Evolutionary conservation across 1,140 invertebrate species (phyloP).

Genomic region (Camponotus vicinus): DNA sequence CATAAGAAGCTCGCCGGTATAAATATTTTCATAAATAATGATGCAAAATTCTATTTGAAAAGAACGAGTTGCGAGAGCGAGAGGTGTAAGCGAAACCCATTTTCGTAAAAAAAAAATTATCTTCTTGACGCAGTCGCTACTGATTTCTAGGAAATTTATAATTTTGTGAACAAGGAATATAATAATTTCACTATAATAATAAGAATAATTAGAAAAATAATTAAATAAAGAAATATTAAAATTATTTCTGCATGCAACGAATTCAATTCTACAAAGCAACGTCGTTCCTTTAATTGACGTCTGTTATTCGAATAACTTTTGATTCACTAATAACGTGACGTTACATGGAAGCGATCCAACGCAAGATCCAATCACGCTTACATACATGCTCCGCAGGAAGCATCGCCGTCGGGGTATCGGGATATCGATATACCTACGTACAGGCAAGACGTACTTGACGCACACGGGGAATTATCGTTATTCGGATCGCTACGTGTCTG

Average conservation of each 20-base stretch:
- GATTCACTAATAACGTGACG: constrained; percentile 9
- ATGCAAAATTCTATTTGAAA: neutral
- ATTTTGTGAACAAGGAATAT: neutral
- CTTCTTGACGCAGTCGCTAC: neutral
- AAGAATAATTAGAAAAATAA: too few relatives aligned
- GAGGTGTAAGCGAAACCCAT: neutral
- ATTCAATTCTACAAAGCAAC: neutral
- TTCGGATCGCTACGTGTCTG: constrained; percentile 47
- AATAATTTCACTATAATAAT: constrained; percentile 27
- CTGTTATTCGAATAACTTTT: constrained; percentile 1
- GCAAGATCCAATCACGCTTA: constrained; percentile 35
- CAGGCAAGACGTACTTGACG: neutral
- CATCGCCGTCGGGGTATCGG: neutral
- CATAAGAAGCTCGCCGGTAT: neutral
- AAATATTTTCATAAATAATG: neutral
- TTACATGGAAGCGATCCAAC: neutral
- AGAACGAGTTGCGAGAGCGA: neutral
- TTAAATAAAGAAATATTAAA: neutral
- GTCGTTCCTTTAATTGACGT: neutral
- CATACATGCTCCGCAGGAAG: neutral
- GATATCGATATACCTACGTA: constrained; percentile 14
- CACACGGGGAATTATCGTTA: constrained; percentile 20
- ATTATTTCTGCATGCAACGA: neutral
- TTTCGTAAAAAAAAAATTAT: neutral
- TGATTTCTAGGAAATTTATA: neutral